Conservation (phyloP, 2,113 vertebrate species). For the Elaphurus davidianus region DNA sequence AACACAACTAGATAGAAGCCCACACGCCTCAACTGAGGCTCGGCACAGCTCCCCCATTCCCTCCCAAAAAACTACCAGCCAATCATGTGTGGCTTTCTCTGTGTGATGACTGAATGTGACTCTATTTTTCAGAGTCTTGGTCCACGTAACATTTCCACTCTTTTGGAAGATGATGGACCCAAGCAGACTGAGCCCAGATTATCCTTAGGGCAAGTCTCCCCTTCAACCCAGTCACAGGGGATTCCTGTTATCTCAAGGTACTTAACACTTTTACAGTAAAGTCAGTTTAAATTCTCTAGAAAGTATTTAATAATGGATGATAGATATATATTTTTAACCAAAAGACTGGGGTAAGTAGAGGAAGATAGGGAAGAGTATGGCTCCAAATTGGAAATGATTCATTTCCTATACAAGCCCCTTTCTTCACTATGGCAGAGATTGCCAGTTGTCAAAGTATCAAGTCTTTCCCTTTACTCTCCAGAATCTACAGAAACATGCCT, state of each 20-base stretch:
- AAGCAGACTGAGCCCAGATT: neutral
- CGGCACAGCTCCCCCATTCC: accelerated
- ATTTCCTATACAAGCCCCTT: neutral
- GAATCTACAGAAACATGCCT: neutral
- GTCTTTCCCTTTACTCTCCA: neutral
- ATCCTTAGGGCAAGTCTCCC: neutral
- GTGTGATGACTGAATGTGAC: neutral
- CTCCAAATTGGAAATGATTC: neutral
- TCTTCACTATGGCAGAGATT: neutral
- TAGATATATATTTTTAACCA: neutral
- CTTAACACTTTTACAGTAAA: neutral
- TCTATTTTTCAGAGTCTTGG: neutral
- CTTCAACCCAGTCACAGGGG: neutral
- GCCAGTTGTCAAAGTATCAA: neutral
- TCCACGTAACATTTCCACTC: neutral
- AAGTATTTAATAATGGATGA: neutral
- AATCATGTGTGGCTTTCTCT: neutral
- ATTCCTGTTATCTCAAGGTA: neutral
- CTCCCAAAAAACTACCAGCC: neutral
- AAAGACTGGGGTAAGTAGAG: neutral
- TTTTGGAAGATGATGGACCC: neutral
- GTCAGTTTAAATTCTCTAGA: neutral
- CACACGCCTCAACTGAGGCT: neutral
- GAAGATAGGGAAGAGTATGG: neutral
- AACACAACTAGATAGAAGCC: neutral